Evolutionary conservation across 2,113 vertebrate species (phyloP).

Genomic region (Struthio camelus): DNA sequence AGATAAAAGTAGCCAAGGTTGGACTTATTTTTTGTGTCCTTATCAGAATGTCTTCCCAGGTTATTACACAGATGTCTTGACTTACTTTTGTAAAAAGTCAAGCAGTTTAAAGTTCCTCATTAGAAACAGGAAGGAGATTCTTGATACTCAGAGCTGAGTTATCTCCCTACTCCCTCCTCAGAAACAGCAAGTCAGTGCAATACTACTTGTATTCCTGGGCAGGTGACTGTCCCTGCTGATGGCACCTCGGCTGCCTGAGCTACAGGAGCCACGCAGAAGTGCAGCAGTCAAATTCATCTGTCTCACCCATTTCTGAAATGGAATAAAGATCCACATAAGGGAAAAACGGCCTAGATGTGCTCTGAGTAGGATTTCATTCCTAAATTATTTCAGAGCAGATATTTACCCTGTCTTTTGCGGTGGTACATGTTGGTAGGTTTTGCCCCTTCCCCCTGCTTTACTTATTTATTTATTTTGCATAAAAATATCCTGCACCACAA

Average conservation of each 20-base stretch:
- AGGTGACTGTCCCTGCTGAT: not conserved
- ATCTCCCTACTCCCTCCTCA: not conserved
- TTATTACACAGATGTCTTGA: not conserved
- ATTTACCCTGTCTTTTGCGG: not conserved
- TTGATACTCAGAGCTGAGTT: not conserved
- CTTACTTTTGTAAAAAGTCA: not conserved
- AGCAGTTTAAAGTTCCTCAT: not conserved
- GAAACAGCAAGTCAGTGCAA: not conserved
- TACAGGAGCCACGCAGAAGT: not conserved
- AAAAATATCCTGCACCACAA: not conserved
- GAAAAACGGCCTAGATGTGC: not conserved
- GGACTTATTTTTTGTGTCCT: not conserved
- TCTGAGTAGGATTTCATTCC: not conserved
- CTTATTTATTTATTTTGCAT: not conserved
- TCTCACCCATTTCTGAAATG: not conserved
- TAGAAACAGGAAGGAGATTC: not conserved
- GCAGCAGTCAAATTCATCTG: not conserved
- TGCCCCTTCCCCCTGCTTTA: not conserved
- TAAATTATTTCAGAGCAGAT: not conserved
- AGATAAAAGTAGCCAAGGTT: not conserved
- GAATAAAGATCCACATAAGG: not conserved
- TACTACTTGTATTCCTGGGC: accelerated
- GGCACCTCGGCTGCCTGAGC: not conserved
- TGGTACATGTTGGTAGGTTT: not conserved
- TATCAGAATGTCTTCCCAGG: not conserved